Evolutionary conservation across 2,888 invertebrate species (phyloP), one percentile per base, ranked within the genome.

Genomic region (Amorpha juglandis): DNA sequence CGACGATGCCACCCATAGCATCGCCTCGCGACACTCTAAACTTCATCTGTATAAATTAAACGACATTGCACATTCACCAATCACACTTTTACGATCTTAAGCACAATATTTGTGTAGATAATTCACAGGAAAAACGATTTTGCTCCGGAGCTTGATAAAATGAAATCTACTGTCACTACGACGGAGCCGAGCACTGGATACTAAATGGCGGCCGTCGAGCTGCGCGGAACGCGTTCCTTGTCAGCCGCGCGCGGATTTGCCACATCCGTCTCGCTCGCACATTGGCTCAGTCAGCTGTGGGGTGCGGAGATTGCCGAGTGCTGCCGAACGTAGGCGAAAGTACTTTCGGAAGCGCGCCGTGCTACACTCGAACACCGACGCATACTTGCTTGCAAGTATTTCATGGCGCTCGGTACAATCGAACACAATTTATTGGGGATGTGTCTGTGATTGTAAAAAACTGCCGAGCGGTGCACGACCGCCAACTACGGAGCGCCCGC

Each of bases 241-340:
- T 85, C 75, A 75, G 78, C 69, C 78, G 69, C 81, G 73, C 67
- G 68, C 63, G 67, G 42, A 38, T 33, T 63, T 68, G 70, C 72
- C 74, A 75, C 73, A 66, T 66, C 72, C 66, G 70, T 87, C 89
- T 82, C 88, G 74, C 80, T 91, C 84, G 70, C 78, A 65, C 88
- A 62, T 79, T 80, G 79, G 76, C 77, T 77, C 84, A 84, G 91
- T 93, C 94, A 94, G 94, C 94, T 94, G 93, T 91, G 83, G 88
- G 84, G 86, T 79, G 82, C 92, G 91, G 86, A 79, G 79, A 78
- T 71, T 69, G 77, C 86, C 93, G 93, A 91, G 70, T 69, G 64
- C 51, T 69, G 71, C 88, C 93, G 94, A 92, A 74, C 76, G 84
- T 75, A 79, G 86, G 88, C 91, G 91, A 93, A 92, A 91, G 92